Evolutionary conservation across 2,113 vertebrate species (phyloP), one percentile per base, ranked within the genome.

Genomic region (Brachirus orientalis): DNA sequence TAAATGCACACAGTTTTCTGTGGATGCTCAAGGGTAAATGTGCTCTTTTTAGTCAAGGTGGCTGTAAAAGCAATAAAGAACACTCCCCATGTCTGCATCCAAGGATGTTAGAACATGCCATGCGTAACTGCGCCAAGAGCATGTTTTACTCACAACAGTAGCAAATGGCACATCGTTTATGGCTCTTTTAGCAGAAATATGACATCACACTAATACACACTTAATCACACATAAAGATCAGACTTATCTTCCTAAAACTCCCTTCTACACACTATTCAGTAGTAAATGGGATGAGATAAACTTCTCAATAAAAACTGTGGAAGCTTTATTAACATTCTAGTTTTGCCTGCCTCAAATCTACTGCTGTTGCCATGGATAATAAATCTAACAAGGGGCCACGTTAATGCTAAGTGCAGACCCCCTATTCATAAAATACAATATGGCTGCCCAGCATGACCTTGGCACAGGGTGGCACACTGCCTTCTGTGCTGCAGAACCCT

Each of bases 351-450:
- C 53, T 50, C 66, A 41, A 65, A 75, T 72, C 60, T 45, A 51
- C 69, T 78, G 64, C 69, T 52, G 66, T 79, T 77, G 72, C 80
- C 83, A 85, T 61, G 52, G 79, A 83, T 45, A 57, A 82, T 88
- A 83, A 87, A 91, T 86, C 82, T 90, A 82, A 88, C 72, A 62
- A 67, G 71, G 79, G 81, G 74, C 83, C 61, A 51, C 86, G 90
- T 86, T 76, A 86, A 83, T 77, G 68, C 82, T 89, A 80, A 79
- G 65, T 65, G 71, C 79, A 64, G 88, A 89, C 85, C 91, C 86
- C 88, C 89, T 88, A 82, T 88, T 89, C 79, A 88, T 92, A 88
- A 92, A 91, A 86, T 69, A 82, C 91, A 94, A 93, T 94, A 94
- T 92, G 93, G 92, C 75, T 56, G 68, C 91, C 79, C 90, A 91